Base-by-base conservation (phyloP, 2,797 vertebrate species). In the Tauraco hartlaubi region DNA sequence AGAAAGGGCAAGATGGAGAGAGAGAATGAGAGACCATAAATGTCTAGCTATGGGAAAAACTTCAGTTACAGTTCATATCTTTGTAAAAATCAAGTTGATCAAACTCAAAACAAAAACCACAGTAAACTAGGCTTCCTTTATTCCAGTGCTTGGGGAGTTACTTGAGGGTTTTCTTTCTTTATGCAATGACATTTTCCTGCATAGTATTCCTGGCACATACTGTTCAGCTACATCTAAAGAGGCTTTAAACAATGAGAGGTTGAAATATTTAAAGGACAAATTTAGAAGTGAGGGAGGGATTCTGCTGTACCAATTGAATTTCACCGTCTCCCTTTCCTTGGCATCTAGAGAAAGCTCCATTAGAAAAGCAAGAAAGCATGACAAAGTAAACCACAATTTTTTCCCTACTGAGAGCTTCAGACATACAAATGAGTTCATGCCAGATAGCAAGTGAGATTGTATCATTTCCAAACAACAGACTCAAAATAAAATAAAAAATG, bases 361-460 rank as follows among this genome's bases (percentile, higher is more conserved):
- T 85, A 86, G 73, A 86, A 92, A 94, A 90, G 77, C 76, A 84
- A 92, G 72, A 94, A 88, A 52, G n/a, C 74, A 92, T 39, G 67
- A 76, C 77, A 83, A 81, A 91, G 31, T 84, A 94, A 96, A 84
- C 66, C 28, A 81, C 82, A 51, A 15, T 58, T 83, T 83, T 69
- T 68, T 84, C 55, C 67, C 80, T 69, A 28, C 63, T 81, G 90
- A 88, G 76, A 75, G 46, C 46, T 90, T 77, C 69, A 91, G 82
- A 66, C 73, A 54, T 54, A 90, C 46, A 92, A 83, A 85, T 61
- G 78, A 82, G 28, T 26, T 83, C 56, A 71, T 92, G 91, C 89
- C 87, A 94, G 85, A 80, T 43, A 94, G 56, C 52, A 82, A 94
- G 75, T 59, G 55, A 92, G 82, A 78, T 63, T 75, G 56, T 81